Evolutionary conservation across 1,140 invertebrate species (phyloP).

Genomic region (Uloborus diversus): DNA sequence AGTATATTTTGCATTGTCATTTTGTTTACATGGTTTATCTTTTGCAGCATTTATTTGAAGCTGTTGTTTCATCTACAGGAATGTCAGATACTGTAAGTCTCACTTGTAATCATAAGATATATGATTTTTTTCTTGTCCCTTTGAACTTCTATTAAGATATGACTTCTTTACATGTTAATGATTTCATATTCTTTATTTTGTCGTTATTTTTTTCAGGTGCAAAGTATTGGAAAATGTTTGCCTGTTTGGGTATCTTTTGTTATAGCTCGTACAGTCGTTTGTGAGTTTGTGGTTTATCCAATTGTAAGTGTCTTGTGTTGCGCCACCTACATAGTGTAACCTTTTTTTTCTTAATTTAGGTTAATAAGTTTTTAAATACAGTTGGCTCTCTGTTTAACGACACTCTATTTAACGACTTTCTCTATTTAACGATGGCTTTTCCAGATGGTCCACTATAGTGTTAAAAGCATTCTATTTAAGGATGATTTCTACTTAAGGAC

Average conservation of each 20-base stretch:
- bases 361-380: too few species aligned
- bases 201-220: neutral
- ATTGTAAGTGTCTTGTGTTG: conserved; percentile 46
- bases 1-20: too few species aligned
- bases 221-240: conserved; percentile 28
- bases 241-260: conserved; percentile 42
- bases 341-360: too few species aligned
- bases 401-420: too few species aligned
- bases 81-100: conserved; percentile 22
- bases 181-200: neutral
- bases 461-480: too few species aligned
- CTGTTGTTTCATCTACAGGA: conserved; percentile 25
- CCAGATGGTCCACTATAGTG: too few species aligned
- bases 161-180: neutral
- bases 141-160: neutral
- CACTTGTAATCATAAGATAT: neutral
- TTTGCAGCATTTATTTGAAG: conserved; percentile 38
- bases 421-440: too few species aligned
- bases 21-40: too few species aligned
- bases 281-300: conserved; percentile 41
- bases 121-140: neutral
- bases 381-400: too few species aligned
- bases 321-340: too few species aligned
- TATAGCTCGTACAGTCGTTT: conserved; percentile 8
- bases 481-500: too few species aligned